These are phyloP conservation scores for Keiferia lycopersicella DNA, from an alignment of 2,888 invertebrate genomes.

Conservation along the genomic window DNA sequence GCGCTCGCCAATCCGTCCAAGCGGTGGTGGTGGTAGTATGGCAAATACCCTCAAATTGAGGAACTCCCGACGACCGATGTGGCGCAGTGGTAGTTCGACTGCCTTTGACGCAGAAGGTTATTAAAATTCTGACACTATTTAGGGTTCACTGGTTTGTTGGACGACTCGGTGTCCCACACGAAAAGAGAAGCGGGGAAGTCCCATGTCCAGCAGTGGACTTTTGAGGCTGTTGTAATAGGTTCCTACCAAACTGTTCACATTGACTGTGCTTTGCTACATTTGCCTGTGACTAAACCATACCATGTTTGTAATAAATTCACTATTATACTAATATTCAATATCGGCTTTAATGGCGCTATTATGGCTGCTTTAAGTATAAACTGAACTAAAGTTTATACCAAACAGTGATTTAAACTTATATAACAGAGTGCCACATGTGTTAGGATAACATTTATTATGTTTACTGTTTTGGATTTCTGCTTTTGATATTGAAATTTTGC, in stretches of 20 bases:
- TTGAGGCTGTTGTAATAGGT: too few relatives aligned
- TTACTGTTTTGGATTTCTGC: conserved; percentile 7
- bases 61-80: too few relatives aligned
- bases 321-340: conserved; percentile 11
- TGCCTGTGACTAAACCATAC: conserved; percentile 7
- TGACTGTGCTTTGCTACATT: not conserved
- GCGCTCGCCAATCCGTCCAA: too few relatives aligned
- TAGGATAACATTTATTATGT: conserved; percentile 5
- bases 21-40: too few relatives aligned
- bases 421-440: conserved; percentile 11
- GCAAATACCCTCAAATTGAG: too few relatives aligned
- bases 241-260: not conserved
- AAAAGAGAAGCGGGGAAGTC: too few relatives aligned
- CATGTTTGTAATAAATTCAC: conserved; percentile 12
- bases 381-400: not conserved
- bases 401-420: conserved; percentile 12
- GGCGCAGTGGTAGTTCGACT: too few relatives aligned
- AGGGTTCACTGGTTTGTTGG: too few relatives aligned
- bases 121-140: too few relatives aligned
- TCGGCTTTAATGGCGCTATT: conserved; percentile 17
- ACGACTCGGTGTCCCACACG: too few relatives aligned
- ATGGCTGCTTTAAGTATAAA: conserved; percentile 11
- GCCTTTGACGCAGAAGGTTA: too few relatives aligned
- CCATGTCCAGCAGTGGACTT: too few relatives aligned
- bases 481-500: not conserved